These are phyloP conservation scores for Palythoa grandis DNA, from an alignment of 92 coral and sea anemone genomes.

Conservation along the genomic window DNA sequence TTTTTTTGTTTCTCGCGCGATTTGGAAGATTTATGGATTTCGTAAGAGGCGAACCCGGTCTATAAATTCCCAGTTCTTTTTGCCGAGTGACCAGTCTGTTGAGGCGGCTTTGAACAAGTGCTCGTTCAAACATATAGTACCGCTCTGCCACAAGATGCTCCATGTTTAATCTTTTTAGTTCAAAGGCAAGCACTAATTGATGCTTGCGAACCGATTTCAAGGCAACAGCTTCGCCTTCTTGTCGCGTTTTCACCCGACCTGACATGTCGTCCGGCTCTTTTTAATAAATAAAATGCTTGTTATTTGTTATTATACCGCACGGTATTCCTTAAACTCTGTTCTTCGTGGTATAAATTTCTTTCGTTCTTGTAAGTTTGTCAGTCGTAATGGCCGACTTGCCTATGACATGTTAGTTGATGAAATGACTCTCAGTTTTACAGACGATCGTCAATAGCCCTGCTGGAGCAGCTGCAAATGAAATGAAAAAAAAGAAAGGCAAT, in stretches of 20 bases:
- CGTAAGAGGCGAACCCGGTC: conserved; percentile 45
- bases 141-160: conserved; percentile 79
- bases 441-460: not conserved
- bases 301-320: not conserved
- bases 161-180: conserved; percentile 80
- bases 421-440: not conserved
- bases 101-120: conserved; percentile 64
- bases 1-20: not conserved
- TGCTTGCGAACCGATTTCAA: conserved; percentile 84
- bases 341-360: not conserved
- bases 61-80: conserved; percentile 75
- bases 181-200: conserved; percentile 77
- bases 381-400: not conserved
- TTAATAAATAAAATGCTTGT: not conserved
- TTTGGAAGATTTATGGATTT: conserved; percentile 25
- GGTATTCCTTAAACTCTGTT: not conserved
- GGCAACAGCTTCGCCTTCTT: conserved; percentile 70
- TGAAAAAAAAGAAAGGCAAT: not conserved
- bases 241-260: not conserved
- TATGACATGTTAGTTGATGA: not conserved
- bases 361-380: not conserved
- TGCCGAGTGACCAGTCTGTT: conserved; percentile 72
- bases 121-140: conserved; percentile 77
- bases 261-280: not conserved
- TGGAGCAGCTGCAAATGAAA: not conserved